These are phyloP conservation scores for Graptemys geographica DNA, from an alignment of 2,797 vertebrate species.

Conservation along the genomic window DNA sequence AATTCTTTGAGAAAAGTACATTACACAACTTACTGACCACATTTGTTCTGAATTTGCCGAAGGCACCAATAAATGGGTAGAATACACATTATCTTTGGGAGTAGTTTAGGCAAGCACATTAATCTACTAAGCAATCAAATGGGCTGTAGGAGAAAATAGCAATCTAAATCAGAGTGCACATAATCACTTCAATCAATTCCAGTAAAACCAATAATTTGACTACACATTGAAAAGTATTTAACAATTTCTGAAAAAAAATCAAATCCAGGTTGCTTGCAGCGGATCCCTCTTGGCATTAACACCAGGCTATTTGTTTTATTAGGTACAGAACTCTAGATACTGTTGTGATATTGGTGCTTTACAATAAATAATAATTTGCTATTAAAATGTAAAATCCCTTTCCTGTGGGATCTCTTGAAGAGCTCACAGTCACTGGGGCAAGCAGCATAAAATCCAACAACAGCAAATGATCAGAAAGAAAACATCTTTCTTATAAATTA, in stretches of 20 bases:
- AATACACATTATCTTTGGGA: background rate
- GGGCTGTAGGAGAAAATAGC: background rate
- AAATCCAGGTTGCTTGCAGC: background rate
- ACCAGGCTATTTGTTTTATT: slow-evolving; percentile 3
- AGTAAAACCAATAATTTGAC: background rate
- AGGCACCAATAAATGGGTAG: background rate
- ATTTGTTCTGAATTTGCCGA: background rate
- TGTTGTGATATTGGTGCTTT: background rate
- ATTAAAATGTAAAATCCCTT: background rate
- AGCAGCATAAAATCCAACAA: background rate
- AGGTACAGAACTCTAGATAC: background rate
- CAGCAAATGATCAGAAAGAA: background rate
- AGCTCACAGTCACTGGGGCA: background rate
- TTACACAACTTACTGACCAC: background rate
- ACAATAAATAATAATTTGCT: background rate
- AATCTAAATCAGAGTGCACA: background rate
- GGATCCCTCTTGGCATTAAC: background rate
- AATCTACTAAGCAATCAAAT: background rate
- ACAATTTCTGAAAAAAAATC: slow-evolving; percentile 3
- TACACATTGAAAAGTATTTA: background rate
- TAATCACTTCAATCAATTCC: slow-evolving; percentile 20
- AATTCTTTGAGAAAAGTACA: background rate
- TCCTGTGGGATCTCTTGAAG: background rate
- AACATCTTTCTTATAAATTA: background rate
- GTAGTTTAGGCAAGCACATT: background rate